These are phyloP conservation scores for Leptobrachium leishanense DNA, from an alignment of 2,113 vertebrate species.

Conservation along the genomic window DNA sequence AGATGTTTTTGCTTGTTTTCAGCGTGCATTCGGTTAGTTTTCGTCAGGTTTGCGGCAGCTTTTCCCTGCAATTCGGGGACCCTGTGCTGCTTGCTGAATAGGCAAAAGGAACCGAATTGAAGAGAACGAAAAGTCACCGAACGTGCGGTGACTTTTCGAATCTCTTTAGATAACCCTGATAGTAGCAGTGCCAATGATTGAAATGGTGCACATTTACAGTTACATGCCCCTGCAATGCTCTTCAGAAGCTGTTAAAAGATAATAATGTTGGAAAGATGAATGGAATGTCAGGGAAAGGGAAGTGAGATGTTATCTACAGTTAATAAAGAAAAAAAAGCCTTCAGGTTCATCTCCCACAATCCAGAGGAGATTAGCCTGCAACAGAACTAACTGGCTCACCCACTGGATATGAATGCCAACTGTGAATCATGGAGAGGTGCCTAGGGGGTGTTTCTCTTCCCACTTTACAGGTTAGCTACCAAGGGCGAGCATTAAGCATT, in stretches of 20 bases:
- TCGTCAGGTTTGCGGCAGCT: too few relatives aligned
- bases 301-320: conserved; percentile 37
- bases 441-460: conserved; percentile 51
- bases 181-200: too few relatives aligned
- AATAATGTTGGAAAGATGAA: not conserved
- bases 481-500: conserved; percentile 19
- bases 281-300: conserved; percentile 17
- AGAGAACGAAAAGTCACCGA: too few relatives aligned
- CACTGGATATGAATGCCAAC: conserved; percentile 47
- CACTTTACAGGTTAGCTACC: conserved; percentile 8
- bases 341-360: conserved; percentile 50
- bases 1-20: too few relatives aligned
- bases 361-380: conserved; percentile 50
- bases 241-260: not conserved
- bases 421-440: conserved; percentile 53
- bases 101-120: too few relatives aligned
- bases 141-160: too few relatives aligned
- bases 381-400: conserved; percentile 47
- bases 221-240: too few relatives aligned
- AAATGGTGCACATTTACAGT: too few relatives aligned
- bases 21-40: too few relatives aligned
- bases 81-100: too few relatives aligned
- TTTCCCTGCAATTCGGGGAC: too few relatives aligned
- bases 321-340: conserved; percentile 53
- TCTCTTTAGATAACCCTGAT: too few relatives aligned